Base-by-base conservation (phyloP, 2,888 invertebrate species). In the Liodrosophila aerea region DNA sequence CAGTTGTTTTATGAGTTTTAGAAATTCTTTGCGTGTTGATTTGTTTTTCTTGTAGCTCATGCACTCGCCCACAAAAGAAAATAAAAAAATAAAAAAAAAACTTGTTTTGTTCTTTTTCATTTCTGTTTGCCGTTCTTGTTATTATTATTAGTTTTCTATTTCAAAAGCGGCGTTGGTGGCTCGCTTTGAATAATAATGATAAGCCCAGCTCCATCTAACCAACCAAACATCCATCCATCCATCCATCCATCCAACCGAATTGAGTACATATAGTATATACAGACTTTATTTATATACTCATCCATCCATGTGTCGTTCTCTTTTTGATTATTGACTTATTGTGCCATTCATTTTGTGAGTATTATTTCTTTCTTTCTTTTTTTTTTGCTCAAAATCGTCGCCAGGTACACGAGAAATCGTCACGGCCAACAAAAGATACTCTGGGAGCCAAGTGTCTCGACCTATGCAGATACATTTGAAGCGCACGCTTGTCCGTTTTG, bases 111-210 rank as follows among this genome's bases (percentile, higher is more conserved):
- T 59, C 63, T 73, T 68, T 52, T 39, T 56, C 46, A 67, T 80
- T 64, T 71, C 65, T 86, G 68, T 84, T 81, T 81, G 81, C 68
- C 54, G 77, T 80, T 85, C 84, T 81, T 71, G 81, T 84, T 84
- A 76, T 84, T 84, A 76, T 81, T 81, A 76, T 71, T 83, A 71
- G 78, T 68, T 72, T 80, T 84, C 52, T 81, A 69, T 76, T 65
- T 60, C 63, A 53, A 43, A 63, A 56, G 58, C 61, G 65, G 83
- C 83, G 83, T 75, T 75, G 85, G 78, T 82, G 83, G 85, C 73
- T 80, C 69, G 69, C 85, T 85, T 86, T 81, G 86, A 81, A 81
- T 81, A 81, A 86, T 81, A 86, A 81, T 84, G 86, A 84, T 81
- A 86, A 81, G 85, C 71, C 49, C 44, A 63, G 68, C 63, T 64